Evolutionary conservation across 2,113 vertebrate species (phyloP).

Genomic region (Cinclus mexicanus): DNA sequence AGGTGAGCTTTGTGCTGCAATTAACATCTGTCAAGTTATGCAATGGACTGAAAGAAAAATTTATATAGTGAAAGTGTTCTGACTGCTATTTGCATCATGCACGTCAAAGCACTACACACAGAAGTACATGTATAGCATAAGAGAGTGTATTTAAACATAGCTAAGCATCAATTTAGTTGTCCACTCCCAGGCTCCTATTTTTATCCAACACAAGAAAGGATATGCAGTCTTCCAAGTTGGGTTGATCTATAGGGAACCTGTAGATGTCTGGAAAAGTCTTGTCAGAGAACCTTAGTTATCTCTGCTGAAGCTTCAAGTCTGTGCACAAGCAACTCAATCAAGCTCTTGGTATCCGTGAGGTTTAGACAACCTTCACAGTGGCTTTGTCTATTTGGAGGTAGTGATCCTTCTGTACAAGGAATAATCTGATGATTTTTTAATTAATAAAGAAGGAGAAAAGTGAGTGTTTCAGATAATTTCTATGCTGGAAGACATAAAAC

Average conservation of each 20-base stretch:
- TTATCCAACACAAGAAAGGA: not conserved
- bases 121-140: not conserved
- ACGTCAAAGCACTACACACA: not conserved
- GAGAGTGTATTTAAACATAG: not conserved
- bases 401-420: not conserved
- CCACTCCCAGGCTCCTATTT: not conserved
- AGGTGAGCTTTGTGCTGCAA: not conserved
- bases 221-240: not conserved
- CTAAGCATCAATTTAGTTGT: not conserved
- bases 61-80: not conserved
- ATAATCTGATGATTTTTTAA: not conserved
- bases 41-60: not conserved
- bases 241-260: not conserved
- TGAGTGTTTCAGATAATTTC: not conserved
- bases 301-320: not conserved
- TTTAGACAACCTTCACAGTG: not conserved
- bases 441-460: not conserved
- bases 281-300: not conserved
- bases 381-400: not conserved
- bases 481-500: not conserved
- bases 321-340: not conserved
- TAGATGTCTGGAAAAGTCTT: not conserved
- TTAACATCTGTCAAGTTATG: not conserved
- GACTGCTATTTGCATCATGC: not conserved
- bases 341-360: not conserved